Conservation (phyloP, 2,113 vertebrate genomes). For the Halcyon malimbica region DNA sequence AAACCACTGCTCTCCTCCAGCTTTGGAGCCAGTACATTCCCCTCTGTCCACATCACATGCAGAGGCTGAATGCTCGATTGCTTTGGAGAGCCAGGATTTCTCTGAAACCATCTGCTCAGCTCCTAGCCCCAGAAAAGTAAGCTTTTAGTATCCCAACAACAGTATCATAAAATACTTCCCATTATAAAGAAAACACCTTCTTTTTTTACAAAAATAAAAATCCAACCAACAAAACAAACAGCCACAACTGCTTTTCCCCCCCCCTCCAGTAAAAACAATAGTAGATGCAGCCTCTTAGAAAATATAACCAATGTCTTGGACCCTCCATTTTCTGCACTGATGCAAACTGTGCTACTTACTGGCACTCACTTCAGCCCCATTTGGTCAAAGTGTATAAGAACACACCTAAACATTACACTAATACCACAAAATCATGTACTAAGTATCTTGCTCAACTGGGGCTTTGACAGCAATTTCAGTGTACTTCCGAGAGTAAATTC, state of each 20-base stretch:
- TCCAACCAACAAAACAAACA: too few relatives aligned
- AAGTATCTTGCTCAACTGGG: background rate
- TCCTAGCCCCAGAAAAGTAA: background rate
- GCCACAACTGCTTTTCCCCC: too few relatives aligned
- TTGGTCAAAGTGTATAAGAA: background rate
- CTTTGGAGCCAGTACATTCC: background rate
- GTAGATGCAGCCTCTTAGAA: background rate
- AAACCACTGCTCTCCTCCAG: background rate
- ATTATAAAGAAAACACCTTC: background rate
- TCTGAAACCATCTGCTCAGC: background rate
- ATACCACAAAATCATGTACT: background rate
- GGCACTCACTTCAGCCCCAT: background rate
- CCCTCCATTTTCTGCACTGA: background rate
- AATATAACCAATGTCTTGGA: background rate
- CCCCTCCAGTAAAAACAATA: background rate
- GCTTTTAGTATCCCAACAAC: background rate
- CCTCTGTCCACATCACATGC: background rate
- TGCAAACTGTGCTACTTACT: background rate
- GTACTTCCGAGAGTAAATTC: background rate
- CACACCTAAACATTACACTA: background rate
- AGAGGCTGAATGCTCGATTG: background rate
- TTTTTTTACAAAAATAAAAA: too few relatives aligned
- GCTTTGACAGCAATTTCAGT: background rate
- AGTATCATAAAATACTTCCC: background rate
- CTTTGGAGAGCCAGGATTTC: background rate